A percentile compares a stretch with the other conserved stretches of the same genome.
Evolutionary conservation across 1,140 invertebrate species (phyloP).

Genomic region (Nasonia giraulti): DNA sequence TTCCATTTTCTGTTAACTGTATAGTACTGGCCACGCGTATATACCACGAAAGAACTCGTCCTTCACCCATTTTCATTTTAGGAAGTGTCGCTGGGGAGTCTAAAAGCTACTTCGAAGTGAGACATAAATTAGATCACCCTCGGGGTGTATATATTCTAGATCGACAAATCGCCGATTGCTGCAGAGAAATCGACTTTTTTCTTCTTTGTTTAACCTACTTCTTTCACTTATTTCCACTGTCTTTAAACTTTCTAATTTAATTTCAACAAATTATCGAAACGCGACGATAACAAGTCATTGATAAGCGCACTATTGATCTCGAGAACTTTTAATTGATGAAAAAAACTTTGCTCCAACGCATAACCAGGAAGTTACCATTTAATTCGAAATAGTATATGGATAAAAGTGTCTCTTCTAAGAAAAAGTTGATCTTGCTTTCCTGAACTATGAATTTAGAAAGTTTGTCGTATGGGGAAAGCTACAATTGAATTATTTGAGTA

Average conservation of each 20-base stretch:
- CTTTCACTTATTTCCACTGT: background rate
- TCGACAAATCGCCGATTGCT: conserved; percentile 17
- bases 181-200: background rate
- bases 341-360: too few species aligned
- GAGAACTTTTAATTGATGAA: too few species aligned
- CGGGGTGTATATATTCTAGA: conserved; percentile 6
- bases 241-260: background rate
- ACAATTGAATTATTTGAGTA: too few species aligned
- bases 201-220: conserved; percentile 16
- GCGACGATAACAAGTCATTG: background rate
- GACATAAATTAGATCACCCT: conserved; percentile 23
- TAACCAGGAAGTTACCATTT: too few species aligned
- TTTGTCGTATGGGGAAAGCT: too few species aligned
- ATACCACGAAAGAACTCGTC: background rate
- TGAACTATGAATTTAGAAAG: too few species aligned
- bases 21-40: too few species aligned
- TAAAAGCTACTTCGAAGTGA: background rate
- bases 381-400: too few species aligned
- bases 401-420: too few species aligned
- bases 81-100: conserved; percentile 13
- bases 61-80: conserved; percentile 15
- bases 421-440: too few species aligned
- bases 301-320: too few species aligned
- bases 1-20: too few species aligned
- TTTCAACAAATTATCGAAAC: background rate